Percentiles rank a stretch among this genome's conserved stretches.
Evolutionary conservation across 2,888 invertebrate genomes (phyloP).

Genomic region (Oasisia sp.): DNA sequence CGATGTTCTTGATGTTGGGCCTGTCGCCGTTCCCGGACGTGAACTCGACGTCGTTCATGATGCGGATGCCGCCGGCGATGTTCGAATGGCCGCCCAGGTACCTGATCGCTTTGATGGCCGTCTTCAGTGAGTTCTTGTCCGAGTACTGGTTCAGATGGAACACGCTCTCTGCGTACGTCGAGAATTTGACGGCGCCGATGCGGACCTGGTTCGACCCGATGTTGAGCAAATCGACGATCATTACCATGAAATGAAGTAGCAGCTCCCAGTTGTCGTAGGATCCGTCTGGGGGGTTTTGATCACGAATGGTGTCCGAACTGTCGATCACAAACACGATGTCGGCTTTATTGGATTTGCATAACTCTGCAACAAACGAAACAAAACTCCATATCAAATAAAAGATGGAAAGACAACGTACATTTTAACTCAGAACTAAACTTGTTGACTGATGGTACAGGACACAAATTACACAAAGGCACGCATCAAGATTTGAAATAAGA

Average conservation of each 20-base stretch:
- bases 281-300: slow-evolving; percentile 29
- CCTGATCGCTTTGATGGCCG: background rate
- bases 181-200: slow-evolving; percentile 32
- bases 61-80: slow-evolving; percentile 29
- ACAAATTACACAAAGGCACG: no score
- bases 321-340: slow-evolving; percentile 38
- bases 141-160: slow-evolving; percentile 31
- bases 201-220: slow-evolving; percentile 28
- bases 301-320: slow-evolving; percentile 34
- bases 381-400: background rate
- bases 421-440: background rate
- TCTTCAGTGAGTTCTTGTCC: slow-evolving; percentile 20
- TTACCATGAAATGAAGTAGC: slow-evolving; percentile 26
- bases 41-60: slow-evolving; percentile 29
- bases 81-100: slow-evolving; percentile 32
- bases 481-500: background rate
- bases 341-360: background rate
- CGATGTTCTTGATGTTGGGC: slow-evolving; percentile 27
- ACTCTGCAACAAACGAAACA: background rate
- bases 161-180: slow-evolving; percentile 25
- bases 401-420: background rate
- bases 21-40: slow-evolving; percentile 29
- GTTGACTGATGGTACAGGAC: no score
- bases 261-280: slow-evolving; percentile 34
- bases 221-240: slow-evolving; percentile 24